These are phyloP conservation scores for Drosophila austrosaltans DNA, from an alignment of 2,888 invertebrate species.

Conservation along the genomic window DNA sequence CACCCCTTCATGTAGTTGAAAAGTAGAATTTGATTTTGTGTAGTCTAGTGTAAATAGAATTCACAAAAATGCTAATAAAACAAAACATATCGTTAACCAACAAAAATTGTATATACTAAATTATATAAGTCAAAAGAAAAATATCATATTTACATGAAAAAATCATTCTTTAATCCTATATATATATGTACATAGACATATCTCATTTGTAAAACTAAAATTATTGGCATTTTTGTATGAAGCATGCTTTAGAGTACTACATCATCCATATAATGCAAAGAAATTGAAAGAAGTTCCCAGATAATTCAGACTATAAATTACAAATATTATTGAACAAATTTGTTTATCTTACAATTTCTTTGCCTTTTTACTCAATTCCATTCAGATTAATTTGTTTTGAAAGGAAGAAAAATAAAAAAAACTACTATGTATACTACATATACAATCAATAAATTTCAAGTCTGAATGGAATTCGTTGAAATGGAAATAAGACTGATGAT, in stretches of 20 bases:
- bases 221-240: conserved; percentile 77
- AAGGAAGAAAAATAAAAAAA: too few relatives aligned
- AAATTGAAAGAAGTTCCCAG: conserved; percentile 41
- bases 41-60: conserved; percentile 73
- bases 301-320: conserved; percentile 7
- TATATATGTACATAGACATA: conserved; percentile 2
- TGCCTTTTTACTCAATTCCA: conserved; percentile 34
- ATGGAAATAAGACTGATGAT: conserved; percentile 33
- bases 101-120: conserved; percentile 55
- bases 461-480: conserved; percentile 30
- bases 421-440: neutral
- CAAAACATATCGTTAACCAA: conserved; percentile 40
- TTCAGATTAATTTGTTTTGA: conserved; percentile 26
- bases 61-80: conserved; percentile 78
- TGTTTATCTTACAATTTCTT: conserved; percentile 44
- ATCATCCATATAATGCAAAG: conserved; percentile 22
- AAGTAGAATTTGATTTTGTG: conserved; percentile 77
- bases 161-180: conserved; percentile 4
- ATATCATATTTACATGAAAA: conserved; percentile 36
- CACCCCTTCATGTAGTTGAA: conserved; percentile 85
- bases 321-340: conserved; percentile 20
- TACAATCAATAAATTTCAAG: conserved; percentile 3
- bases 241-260: conserved; percentile 48
- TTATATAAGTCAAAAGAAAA: conserved; percentile 36
- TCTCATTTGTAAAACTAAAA: conserved; percentile 28